A percentile compares a stretch with the other conserved stretches of the same genome.
phyloP scores from a whole-genome alignment of 53 echinoderm and acorn worm genomes.

The Temnopleurus reevesii region DNA sequence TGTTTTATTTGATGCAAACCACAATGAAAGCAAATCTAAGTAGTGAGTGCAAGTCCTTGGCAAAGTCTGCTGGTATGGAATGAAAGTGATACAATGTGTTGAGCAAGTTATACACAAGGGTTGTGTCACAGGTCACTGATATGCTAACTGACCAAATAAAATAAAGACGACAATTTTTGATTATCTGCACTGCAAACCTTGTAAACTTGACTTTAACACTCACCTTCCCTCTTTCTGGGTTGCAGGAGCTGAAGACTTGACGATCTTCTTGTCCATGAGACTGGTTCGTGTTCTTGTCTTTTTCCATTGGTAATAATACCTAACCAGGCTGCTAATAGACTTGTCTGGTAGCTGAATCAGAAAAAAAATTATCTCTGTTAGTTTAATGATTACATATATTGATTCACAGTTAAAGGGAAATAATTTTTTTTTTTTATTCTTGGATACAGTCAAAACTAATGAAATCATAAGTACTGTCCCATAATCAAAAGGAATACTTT shows the following conservation, averaged over 20 bases:
- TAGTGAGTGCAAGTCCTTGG: too few species aligned
- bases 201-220: not conserved
- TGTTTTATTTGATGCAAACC: too few species aligned
- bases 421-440: too few species aligned
- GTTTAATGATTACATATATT: too few species aligned
- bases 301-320: slow-evolving; percentile 99
- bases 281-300: slow-evolving; percentile 98
- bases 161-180: not conserved
- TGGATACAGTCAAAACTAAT: too few species aligned
- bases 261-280: slow-evolving; percentile 83
- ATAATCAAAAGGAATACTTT: too few species aligned
- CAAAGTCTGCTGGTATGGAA: too few species aligned
- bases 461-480: too few species aligned
- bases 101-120: too few species aligned
- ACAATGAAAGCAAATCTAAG: too few species aligned
- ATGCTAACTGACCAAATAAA: not conserved
- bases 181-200: not conserved
- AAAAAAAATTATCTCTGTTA: not conserved
- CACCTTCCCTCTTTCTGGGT: slow-evolving; percentile 85
- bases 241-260: slow-evolving; percentile 49
- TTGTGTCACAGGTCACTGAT: not conserved
- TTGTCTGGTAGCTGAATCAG: slow-evolving; percentile 89
- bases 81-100: too few species aligned
- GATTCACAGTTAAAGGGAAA: too few species aligned
- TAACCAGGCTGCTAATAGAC: slow-evolving; percentile 98